phyloP scores from a whole-genome alignment of 1,140 invertebrate species.

The Trichonephila inaurata region DNA sequence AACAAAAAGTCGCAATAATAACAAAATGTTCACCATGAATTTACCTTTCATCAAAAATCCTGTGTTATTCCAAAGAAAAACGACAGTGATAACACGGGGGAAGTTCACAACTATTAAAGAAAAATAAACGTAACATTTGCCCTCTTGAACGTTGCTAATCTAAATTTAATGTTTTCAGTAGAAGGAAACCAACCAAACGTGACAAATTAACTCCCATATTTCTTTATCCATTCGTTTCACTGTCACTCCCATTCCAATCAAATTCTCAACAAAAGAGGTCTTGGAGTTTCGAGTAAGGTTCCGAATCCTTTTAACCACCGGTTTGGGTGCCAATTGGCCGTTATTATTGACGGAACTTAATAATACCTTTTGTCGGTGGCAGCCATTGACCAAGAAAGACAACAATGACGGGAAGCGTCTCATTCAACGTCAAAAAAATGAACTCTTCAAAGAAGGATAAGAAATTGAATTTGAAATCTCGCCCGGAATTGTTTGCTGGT shows the following conservation, averaged over 20 bases:
- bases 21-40: too few relatives aligned
- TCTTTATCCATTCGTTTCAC: background rate
- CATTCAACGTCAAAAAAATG: background rate
- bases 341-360: conserved; percentile 1
- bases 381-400: conserved; percentile 45
- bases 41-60: too few relatives aligned
- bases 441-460: background rate
- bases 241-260: background rate
- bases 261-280: background rate
- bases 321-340: background rate
- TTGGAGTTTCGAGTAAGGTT: background rate
- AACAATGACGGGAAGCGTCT: background rate
- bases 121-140: background rate
- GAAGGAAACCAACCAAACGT: background rate
- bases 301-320: background rate
- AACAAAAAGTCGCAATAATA: too few relatives aligned
- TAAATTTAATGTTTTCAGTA: background rate
- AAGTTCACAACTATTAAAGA: too few relatives aligned
- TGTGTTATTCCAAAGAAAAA: too few relatives aligned
- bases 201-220: background rate
- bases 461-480: background rate
- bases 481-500: background rate
- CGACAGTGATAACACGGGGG: too few relatives aligned
- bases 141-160: background rate
- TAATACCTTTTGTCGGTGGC: background rate